Conservation (phyloP, 2,888 invertebrate species). For the Cabera pusaria region DNA sequence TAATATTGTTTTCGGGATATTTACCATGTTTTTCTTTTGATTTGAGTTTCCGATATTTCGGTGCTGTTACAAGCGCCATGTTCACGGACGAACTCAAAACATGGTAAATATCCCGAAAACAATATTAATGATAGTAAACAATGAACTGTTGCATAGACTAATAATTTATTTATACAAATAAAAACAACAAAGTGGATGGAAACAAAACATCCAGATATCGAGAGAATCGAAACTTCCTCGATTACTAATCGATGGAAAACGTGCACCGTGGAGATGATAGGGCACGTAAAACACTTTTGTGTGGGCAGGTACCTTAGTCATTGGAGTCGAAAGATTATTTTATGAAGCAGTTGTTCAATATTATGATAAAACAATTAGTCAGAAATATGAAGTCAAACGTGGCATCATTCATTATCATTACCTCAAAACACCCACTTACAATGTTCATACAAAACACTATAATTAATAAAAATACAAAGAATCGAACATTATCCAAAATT, state of each 20-base stretch:
- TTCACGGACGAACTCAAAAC: too few species aligned
- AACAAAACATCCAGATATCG: slow-evolving; percentile 23
- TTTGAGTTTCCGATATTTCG: too few species aligned
- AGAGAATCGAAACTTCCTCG: slow-evolving; percentile 19
- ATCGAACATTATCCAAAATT: too few species aligned
- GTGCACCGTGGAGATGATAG: slow-evolving; percentile 28
- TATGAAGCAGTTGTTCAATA: slow-evolving; percentile 12
- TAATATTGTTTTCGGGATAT: too few species aligned
- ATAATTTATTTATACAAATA: slow-evolving; percentile 12
- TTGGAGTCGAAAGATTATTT: too few species aligned
- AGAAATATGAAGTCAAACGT: slow-evolving; percentile 14
- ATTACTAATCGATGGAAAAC: slow-evolving; percentile 29
- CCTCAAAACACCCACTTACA: not conserved
- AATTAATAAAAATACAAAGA: too few species aligned
- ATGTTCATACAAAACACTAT: slow-evolving; percentile 1
- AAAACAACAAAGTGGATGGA: slow-evolving; percentile 17
- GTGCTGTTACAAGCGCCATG: too few species aligned
- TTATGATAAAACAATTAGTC: slow-evolving; percentile 22
- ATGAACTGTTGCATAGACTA: slow-evolving; percentile 6
- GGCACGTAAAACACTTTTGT: slow-evolving; percentile 29
- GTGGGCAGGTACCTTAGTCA: slow-evolving; percentile 17
- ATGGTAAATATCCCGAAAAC: too few species aligned
- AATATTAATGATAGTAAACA: too few species aligned
- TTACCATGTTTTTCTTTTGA: too few species aligned
- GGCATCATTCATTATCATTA: slow-evolving; percentile 2